Evolutionary conservation across 1,140 invertebrate genomes (phyloP), one percentile per base, ranked within the genome.

Genomic region (Bilobella aurantiaca): DNA sequence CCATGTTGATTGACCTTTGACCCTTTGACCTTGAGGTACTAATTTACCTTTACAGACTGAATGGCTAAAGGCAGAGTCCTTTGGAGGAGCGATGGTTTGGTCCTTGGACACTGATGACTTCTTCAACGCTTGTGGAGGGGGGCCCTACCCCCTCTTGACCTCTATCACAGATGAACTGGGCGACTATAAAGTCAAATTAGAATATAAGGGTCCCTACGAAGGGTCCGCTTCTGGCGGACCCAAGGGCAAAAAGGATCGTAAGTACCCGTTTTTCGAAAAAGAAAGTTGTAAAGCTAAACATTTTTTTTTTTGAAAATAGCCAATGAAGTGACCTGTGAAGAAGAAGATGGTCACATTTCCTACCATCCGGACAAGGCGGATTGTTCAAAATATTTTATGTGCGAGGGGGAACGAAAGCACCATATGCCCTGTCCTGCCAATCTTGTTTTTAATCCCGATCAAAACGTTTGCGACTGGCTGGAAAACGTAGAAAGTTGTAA

Each of bases 21-120:
- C 16, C 18, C 27, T 47, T 37, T 31, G 3, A 1, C 47, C 27
- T 49, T 5, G 28, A 25, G n/a, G n/a, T 57, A 25, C 28, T n/a
- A 58, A 14, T 57, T 57, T 30, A 27, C n/a, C 5, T 18, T 62
- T 12, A 30, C 72, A 97, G 92, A 91, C 92, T 82, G 85, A 87
- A 57, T 98, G 93, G 91, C 80, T 97, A 47, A 93, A 91, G 75
- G 87, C 93, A 74, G 87, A 93, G 81, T 89, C 90, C 16, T 93
- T 95, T 72, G 93, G 93, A 57, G 96, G 96, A 28, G 91, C 95
- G 18, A 97, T 98, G 92, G 88, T 98, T 16, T 98, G 94, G 93
- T 93, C 91, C 1, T 83, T 94, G 16, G 93, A 96, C 74, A 91
- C 95, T 89, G 92, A 98, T 73, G 94, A 98, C 77, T 97, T 96